phyloP scores from a whole-genome alignment of 2,797 vertebrate species.

The Lagocephalus sceleratus region DNA sequence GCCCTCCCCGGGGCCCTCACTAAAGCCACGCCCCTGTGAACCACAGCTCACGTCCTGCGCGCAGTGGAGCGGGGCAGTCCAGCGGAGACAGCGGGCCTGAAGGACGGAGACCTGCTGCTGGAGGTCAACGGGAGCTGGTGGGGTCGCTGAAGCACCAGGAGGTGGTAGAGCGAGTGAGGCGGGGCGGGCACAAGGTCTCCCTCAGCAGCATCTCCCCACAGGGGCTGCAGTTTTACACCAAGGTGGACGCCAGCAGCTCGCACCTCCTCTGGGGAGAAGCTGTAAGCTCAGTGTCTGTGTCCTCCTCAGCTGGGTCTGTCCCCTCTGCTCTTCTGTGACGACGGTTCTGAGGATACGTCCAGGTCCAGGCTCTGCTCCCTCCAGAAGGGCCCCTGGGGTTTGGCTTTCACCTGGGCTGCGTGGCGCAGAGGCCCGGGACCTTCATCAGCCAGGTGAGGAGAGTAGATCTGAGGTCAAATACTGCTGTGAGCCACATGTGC shows the following conservation, averaged over 20 bases:
- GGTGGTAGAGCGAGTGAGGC: slow-evolving; percentile 81
- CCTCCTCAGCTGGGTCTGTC: slow-evolving; percentile 72
- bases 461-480: neutral
- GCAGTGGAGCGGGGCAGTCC: slow-evolving; percentile 80
- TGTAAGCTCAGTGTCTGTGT: neutral
- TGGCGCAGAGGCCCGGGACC: slow-evolving; percentile 57
- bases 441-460: slow-evolving; percentile 73
- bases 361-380: slow-evolving; percentile 52
- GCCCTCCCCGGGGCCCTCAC: neutral
- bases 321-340: slow-evolving; percentile 72
- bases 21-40: neutral
- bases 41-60: slow-evolving; percentile 82
- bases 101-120: slow-evolving; percentile 86
- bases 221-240: slow-evolving; percentile 83
- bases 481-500: too few relatives aligned
- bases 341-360: slow-evolving; percentile 15
- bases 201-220: slow-evolving; percentile 79
- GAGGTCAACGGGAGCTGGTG: slow-evolving; percentile 87
- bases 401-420: slow-evolving; percentile 63
- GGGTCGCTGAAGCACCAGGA: slow-evolving; percentile 81
- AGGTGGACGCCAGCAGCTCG: too few relatives aligned
- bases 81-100: slow-evolving; percentile 84
- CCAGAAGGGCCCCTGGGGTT: slow-evolving; percentile 61
- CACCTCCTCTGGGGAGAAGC: too few relatives aligned
- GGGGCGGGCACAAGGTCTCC: slow-evolving; percentile 69